Evolutionary conservation across 2,888 invertebrate species (phyloP).

Genomic region (Dolomedes plantarius): DNA sequence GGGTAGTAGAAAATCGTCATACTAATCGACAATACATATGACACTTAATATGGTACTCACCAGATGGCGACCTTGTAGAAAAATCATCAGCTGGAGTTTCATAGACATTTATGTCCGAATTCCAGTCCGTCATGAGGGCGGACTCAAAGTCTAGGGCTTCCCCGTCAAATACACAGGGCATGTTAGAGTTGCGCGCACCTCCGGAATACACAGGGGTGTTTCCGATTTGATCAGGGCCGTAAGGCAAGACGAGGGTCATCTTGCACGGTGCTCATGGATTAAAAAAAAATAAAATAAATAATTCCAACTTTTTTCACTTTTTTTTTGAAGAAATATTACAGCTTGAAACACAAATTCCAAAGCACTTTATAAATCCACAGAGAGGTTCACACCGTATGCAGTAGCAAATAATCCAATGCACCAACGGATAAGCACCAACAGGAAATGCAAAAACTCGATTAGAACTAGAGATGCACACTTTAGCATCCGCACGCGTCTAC

Average conservation of each 20-base stretch:
- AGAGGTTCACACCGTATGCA: not conserved
- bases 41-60: constrained; percentile 47
- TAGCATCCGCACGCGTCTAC: constrained; percentile 22
- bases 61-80: constrained; percentile 58
- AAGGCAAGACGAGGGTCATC: constrained; percentile 66
- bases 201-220: constrained; percentile 30
- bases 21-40: too few relatives aligned
- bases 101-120: constrained; percentile 54
- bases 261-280: constrained; percentile 34
- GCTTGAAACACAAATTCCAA: not conserved
- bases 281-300: not conserved
- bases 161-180: constrained; percentile 64
- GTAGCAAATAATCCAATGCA: not conserved
- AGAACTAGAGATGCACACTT: not conserved
- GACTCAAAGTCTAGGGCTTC: constrained; percentile 61
- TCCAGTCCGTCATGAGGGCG: constrained; percentile 63
- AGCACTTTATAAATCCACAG: not conserved
- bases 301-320: not conserved
- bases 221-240: constrained; percentile 59
- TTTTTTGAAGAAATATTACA: not conserved
- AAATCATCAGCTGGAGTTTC: constrained; percentile 47
- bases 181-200: constrained; percentile 51
- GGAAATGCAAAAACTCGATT: not conserved
- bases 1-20: too few relatives aligned
- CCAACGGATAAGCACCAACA: not conserved